phyloP scores from a whole-genome alignment of 2,797 vertebrate species.

The Pristis pectinata region DNA sequence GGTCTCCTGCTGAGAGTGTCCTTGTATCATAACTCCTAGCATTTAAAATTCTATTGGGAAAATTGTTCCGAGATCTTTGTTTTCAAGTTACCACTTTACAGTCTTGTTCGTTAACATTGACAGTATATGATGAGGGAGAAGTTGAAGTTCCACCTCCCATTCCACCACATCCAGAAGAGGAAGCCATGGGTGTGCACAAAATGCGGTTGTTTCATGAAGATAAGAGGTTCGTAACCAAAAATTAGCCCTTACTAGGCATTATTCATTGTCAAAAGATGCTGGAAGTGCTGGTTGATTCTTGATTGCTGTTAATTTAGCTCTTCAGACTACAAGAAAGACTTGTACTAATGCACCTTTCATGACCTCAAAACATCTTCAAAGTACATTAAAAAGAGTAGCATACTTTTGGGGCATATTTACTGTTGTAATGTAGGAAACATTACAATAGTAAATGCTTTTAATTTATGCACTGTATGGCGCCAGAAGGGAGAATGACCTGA shows the following conservation, averaged over 20 bases:
- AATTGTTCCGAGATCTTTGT: neutral
- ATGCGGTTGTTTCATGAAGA: conserved; percentile 9
- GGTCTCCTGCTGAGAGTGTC: neutral
- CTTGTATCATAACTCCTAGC: neutral
- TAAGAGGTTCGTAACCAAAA: conserved; percentile 14
- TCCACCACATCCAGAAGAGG: conserved; percentile 58
- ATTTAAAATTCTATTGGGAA: neutral
- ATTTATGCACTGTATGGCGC: neutral
- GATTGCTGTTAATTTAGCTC: neutral
- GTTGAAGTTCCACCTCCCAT: conserved; percentile 60
- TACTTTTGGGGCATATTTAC: neutral
- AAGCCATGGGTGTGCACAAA: conserved; percentile 10
- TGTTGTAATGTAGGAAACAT: neutral
- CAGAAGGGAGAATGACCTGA: neutral
- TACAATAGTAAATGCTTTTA: neutral
- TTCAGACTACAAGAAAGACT: neutral
- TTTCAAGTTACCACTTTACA: neutral
- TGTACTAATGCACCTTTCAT: neutral
- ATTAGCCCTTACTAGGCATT: neutral
- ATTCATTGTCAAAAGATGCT: neutral
- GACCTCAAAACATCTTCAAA: neutral
- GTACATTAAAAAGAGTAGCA: too few relatives aligned
- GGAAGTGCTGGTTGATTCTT: neutral
- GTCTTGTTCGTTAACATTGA: neutral
- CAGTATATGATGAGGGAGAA: conserved; percentile 52